Conservation (phyloP, 2,113 vertebrate genomes). For the Tauraco erythrolophus region DNA sequence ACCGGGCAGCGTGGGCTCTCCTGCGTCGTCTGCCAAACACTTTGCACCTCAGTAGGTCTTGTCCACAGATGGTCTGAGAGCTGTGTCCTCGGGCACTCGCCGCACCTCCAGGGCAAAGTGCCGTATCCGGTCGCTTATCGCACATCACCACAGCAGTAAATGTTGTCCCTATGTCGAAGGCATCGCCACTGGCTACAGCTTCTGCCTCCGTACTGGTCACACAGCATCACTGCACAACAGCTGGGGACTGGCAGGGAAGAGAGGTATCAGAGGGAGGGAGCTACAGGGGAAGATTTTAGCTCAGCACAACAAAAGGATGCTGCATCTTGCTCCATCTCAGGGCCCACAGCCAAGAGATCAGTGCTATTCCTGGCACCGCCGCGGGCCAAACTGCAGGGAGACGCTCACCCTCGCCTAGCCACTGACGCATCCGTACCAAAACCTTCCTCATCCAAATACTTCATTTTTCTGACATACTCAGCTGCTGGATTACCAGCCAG, state of each 20-base stretch:
- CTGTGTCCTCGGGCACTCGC: accelerated
- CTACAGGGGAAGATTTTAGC: neutral
- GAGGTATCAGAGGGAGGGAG: slow-evolving; percentile 21
- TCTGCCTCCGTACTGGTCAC: neutral
- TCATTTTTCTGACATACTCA: neutral
- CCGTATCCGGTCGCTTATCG: accelerated
- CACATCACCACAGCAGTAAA: accelerated
- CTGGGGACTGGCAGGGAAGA: neutral
- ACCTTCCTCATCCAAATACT: neutral
- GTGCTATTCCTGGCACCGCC: neutral
- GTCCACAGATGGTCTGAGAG: neutral
- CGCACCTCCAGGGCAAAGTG: neutral
- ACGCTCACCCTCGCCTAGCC: neutral
- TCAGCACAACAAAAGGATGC: slow-evolving; percentile 12
- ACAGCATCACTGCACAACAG: neutral
- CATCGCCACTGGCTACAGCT: neutral
- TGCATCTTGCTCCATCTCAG: neutral
- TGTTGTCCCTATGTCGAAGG: neutral
- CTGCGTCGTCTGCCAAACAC: neutral
- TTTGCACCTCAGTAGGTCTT: neutral
- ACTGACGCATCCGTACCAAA: neutral
- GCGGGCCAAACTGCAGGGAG: neutral
- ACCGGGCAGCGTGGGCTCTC: neutral
- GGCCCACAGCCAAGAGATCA: slow-evolving; percentile 7
- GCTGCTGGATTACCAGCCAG: neutral